Percentiles rank a stretch among this genome's conserved stretches.
Conservation (phyloP, 2,797 vertebrate species). For the Macrochelys suwanniensis region DNA sequence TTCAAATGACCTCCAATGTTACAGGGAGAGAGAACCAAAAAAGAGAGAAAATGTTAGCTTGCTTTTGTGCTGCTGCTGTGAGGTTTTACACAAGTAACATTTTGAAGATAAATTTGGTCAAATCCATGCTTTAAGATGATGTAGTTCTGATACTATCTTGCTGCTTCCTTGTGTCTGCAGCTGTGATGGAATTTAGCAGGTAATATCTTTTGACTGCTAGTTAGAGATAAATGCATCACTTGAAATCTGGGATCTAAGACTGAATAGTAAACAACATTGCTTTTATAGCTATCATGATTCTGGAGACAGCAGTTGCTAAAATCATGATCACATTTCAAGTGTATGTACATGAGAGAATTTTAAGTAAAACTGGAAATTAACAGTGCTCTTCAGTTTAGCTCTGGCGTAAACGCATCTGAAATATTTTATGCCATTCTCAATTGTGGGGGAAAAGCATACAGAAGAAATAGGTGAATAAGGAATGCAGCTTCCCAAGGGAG, state of each 20-base stretch:
- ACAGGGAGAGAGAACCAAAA: neutral
- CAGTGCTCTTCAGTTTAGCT: neutral
- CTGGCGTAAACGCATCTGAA: neutral
- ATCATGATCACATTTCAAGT: neutral
- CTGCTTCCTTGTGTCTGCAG: neutral
- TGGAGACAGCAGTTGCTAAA: neutral
- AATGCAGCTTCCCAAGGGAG: neutral
- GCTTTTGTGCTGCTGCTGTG: neutral
- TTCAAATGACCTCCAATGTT: rapidly evolving
- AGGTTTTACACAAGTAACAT: neutral
- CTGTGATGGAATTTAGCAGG: neutral
- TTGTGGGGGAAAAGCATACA: neutral
- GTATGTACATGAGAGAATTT: neutral
- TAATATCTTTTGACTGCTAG: neutral
- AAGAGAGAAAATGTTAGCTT: neutral
- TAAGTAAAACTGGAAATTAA: neutral
- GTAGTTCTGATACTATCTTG: rapidly evolving
- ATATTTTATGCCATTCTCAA: neutral
- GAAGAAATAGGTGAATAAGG: neutral
- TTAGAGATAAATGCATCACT: neutral
- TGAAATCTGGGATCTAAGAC: neutral
- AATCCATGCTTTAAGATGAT: neutral
- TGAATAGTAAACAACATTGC: neutral
- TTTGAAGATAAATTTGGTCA: neutral
- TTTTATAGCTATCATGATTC: neutral